These are phyloP conservation scores for Cheilosia vulpina DNA, from an alignment of 2,888 invertebrate species.

Conservation along the genomic window DNA sequence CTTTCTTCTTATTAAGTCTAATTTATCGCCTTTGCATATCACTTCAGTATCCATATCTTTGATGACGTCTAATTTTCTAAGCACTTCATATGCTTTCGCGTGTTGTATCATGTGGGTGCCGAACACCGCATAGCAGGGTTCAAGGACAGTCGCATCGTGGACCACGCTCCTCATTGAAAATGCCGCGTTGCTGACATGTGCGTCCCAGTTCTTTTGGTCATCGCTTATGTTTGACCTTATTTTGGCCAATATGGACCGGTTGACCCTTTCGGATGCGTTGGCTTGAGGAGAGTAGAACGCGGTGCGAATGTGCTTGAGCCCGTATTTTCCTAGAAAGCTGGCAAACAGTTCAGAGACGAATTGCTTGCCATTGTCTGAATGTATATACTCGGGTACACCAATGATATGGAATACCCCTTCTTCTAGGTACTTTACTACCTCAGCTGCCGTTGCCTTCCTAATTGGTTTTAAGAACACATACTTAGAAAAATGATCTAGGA, in stretches of 20 bases:
- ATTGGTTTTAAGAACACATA: neutral
- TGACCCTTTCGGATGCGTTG: constrained; percentile 39
- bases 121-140: neutral
- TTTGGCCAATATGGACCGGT: neutral
- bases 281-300: constrained; percentile 57
- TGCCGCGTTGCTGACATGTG: neutral
- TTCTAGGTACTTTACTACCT: neutral
- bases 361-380: neutral
- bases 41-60: neutral
- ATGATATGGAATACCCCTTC: neutral
- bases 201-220: too few relatives aligned
- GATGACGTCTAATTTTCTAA: neutral
- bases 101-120: neutral
- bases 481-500: constrained; percentile 33
- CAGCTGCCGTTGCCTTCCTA: neutral
- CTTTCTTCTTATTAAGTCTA: neutral
- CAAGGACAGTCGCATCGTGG: neutral
- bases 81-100: neutral
- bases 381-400: neutral
- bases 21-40: neutral
- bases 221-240: neutral
- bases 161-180: neutral
- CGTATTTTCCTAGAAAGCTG: constrained; percentile 43
- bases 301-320: constrained; percentile 44
- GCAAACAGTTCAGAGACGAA: constrained; percentile 20